phyloP scores from a whole-genome alignment of 2,797 vertebrate genomes.

The Lophotriccus pileatus region DNA sequence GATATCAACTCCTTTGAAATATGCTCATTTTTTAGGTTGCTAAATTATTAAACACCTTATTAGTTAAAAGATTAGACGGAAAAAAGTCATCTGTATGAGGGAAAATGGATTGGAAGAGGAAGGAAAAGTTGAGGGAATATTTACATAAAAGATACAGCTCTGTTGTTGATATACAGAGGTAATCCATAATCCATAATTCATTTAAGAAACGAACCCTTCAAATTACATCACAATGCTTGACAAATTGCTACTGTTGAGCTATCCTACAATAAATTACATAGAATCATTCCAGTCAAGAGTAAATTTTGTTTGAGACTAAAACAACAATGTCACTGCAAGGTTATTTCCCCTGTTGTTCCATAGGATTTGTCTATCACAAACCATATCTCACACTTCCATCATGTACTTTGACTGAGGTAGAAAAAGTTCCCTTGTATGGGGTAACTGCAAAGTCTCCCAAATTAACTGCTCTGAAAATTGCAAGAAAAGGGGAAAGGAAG shows the following conservation, averaged over 20 bases:
- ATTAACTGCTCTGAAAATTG: background rate
- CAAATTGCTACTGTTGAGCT: slow-evolving; percentile 56
- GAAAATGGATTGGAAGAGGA: slow-evolving; percentile 65
- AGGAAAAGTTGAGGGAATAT: slow-evolving; percentile 67
- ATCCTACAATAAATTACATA: slow-evolving; percentile 51
- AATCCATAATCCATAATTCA: slow-evolving; percentile 74
- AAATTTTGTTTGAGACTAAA: slow-evolving; percentile 47
- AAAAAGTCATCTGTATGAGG: slow-evolving; percentile 59
- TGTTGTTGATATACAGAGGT: slow-evolving; percentile 69
- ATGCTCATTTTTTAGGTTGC: slow-evolving; percentile 71
- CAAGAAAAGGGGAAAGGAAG: background rate
- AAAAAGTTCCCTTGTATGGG: background rate
- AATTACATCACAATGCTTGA: slow-evolving; percentile 64
- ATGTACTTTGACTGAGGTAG: background rate
- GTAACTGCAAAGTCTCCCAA: background rate
- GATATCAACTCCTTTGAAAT: slow-evolving; percentile 72
- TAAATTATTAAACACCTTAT: slow-evolving; percentile 77
- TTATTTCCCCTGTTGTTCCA: slow-evolving; percentile 27
- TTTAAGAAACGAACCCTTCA: slow-evolving; percentile 66
- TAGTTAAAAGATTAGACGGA: slow-evolving; percentile 69
- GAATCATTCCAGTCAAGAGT: slow-evolving; percentile 47
- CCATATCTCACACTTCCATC: background rate
- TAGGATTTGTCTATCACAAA: slow-evolving; percentile 11
- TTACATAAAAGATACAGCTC: slow-evolving; percentile 64
- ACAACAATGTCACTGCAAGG: slow-evolving; percentile 41